Evolutionary conservation across 2,797 vertebrate species (phyloP).

Genomic region (Leptodactylus fallax): DNA sequence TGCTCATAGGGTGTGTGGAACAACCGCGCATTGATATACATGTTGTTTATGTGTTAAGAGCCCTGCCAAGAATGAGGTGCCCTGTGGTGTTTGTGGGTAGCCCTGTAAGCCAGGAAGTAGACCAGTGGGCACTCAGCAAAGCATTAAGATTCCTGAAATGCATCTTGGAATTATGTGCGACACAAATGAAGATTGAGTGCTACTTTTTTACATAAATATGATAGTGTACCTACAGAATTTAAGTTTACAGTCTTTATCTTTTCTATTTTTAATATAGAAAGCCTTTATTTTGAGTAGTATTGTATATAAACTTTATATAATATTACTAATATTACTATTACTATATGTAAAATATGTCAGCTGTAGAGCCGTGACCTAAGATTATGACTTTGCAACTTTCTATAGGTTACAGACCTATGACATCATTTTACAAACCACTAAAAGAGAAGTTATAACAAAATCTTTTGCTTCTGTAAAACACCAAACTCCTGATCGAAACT

Average conservation of each 20-base stretch:
- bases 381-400: too few relatives aligned
- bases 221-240: background rate
- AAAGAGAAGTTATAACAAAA: too few relatives aligned
- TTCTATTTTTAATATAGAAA: background rate
- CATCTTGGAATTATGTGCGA: background rate
- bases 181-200: background rate
- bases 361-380: too few relatives aligned
- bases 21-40: constrained; percentile 61
- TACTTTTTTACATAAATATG: background rate
- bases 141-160: constrained; percentile 37
- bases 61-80: constrained; percentile 59
- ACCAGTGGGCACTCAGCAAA: constrained; percentile 39
- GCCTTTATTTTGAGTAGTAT: too few relatives aligned
- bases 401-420: too few relatives aligned
- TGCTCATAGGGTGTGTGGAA: constrained; percentile 49
- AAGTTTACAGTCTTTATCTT: background rate
- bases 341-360: too few relatives aligned
- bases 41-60: constrained; percentile 61
- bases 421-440: too few relatives aligned
- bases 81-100: constrained; percentile 49
- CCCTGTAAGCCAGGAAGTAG: constrained; percentile 41
- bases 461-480: too few relatives aligned
- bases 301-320: too few relatives aligned
- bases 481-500: background rate
- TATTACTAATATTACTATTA: too few relatives aligned